Evolutionary conservation across 1,140 invertebrate genomes (phyloP).

Genomic region (Ostrea denselamellosa): DNA sequence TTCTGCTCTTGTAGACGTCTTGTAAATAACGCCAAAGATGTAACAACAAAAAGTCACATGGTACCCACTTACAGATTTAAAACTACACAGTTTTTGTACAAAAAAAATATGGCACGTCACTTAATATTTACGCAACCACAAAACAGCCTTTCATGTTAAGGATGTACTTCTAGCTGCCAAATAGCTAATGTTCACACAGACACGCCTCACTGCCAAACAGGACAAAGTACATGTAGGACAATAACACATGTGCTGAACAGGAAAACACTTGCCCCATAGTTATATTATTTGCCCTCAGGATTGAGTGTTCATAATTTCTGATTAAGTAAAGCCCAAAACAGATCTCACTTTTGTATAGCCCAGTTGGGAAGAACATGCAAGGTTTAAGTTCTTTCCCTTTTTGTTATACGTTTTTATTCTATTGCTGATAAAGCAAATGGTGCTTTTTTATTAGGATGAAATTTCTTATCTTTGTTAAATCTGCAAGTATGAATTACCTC

Average conservation of each 20-base stretch:
- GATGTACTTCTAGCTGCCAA: not conserved
- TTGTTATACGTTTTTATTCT: not conserved
- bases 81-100: not conserved
- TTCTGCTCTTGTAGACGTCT: conserved; percentile 3
- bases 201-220: not conserved
- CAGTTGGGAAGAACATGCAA: not conserved
- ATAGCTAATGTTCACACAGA: not conserved
- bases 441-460: conserved; percentile 31
- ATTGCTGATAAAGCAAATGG: conserved; percentile 1
- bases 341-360: not conserved
- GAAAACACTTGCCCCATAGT: conserved; percentile 1
- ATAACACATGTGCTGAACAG: not conserved
- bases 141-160: not conserved
- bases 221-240: not conserved
- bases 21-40: conserved; percentile 12
- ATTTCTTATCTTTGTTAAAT: conserved; percentile 16
- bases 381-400: not conserved
- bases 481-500: not conserved
- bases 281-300: conserved; percentile 4
- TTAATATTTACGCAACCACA: not conserved
- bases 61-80: not conserved
- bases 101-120: not conserved
- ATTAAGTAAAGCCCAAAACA: not conserved
- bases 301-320: conserved; percentile 13
- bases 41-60: not conserved